Evolutionary conservation across 1,140 invertebrate species (phyloP).

Genomic region (Drosophila repletoides): DNA sequence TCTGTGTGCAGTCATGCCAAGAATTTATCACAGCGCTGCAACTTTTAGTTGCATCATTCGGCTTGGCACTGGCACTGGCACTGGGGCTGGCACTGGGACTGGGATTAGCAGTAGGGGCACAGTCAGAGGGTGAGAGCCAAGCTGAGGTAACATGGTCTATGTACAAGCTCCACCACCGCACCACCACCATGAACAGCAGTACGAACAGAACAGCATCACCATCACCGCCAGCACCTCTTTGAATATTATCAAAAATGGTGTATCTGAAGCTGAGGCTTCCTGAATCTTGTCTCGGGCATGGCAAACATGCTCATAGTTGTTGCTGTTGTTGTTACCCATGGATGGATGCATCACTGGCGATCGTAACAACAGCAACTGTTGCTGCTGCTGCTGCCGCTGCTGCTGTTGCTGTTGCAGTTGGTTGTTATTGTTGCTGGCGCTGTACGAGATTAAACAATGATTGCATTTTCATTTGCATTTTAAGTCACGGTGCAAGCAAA

Average conservation of each 20-base stretch:
- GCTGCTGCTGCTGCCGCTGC: constrained; percentile 39
- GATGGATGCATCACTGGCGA: constrained; percentile 57
- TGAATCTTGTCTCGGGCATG: constrained; percentile 62
- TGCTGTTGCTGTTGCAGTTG: constrained; percentile 32
- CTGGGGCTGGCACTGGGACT: too few species aligned
- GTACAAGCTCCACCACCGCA: constrained; percentile 5
- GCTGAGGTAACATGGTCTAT: constrained; percentile 43
- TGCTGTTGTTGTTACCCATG: constrained; percentile 39
- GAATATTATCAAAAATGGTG: constrained; percentile 78
- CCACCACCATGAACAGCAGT: too few species aligned
- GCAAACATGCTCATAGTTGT: constrained; percentile 68
- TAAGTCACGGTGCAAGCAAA: constrained; percentile 73
- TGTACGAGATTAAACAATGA: constrained; percentile 80
- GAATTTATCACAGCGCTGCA: constrained; percentile 66
- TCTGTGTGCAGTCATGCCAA: constrained; percentile 43
- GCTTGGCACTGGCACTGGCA: too few species aligned
- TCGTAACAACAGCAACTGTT: constrained; percentile 62
- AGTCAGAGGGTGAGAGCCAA: not conserved
- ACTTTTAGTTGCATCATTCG: constrained; percentile 30
- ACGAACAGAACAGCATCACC: not conserved
- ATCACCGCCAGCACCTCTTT: constrained; percentile 33
- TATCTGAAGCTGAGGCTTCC: constrained; percentile 73
- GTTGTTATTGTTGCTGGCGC: constrained; percentile 50
- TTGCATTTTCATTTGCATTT: constrained; percentile 81
- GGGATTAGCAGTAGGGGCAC: not conserved